A percentile compares a stretch with the other conserved stretches of the same genome.
phyloP scores from a whole-genome alignment of 2,888 invertebrate genomes.

The Trachelus tabidus region DNA sequence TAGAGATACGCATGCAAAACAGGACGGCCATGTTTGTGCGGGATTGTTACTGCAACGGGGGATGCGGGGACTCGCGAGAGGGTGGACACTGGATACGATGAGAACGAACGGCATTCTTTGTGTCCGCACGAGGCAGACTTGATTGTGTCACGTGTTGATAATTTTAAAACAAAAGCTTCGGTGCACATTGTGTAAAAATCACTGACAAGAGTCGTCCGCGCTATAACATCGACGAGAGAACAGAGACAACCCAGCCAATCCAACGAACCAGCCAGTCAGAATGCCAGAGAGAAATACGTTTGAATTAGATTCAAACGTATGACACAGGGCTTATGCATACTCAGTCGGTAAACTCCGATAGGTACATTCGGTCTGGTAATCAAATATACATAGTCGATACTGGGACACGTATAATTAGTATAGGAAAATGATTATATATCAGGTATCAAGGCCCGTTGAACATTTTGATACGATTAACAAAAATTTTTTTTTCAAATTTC shows the following conservation, averaged over 20 bases:
- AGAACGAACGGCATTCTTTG: constrained; percentile 43
- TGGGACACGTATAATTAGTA: not conserved
- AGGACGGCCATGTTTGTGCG: constrained; percentile 28
- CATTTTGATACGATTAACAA: not conserved
- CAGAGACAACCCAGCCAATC: not conserved
- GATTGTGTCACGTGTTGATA: constrained; percentile 65
- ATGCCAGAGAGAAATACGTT: not conserved
- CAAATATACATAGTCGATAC: not conserved
- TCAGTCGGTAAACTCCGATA: not conserved
- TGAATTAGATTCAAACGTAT: not conserved
- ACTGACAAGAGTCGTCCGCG: constrained; percentile 36
- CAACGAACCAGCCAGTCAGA: not conserved
- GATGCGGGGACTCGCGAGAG: constrained; percentile 8
- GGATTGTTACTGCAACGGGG: constrained; percentile 13
- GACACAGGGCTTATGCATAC: not conserved
- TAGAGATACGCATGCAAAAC: constrained; percentile 57
- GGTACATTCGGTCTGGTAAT: not conserved
- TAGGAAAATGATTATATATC: not conserved
- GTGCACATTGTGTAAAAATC: constrained; percentile 60
- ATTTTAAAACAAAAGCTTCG: constrained; percentile 61
- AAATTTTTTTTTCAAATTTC: not conserved
- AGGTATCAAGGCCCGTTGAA: not conserved
- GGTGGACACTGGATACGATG: not conserved
- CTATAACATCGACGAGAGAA: constrained; percentile 23
- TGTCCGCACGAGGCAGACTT: constrained; percentile 45